Evolutionary conservation across 2,797 vertebrate genomes (phyloP).

Genomic region (Ciconia nigra): DNA sequence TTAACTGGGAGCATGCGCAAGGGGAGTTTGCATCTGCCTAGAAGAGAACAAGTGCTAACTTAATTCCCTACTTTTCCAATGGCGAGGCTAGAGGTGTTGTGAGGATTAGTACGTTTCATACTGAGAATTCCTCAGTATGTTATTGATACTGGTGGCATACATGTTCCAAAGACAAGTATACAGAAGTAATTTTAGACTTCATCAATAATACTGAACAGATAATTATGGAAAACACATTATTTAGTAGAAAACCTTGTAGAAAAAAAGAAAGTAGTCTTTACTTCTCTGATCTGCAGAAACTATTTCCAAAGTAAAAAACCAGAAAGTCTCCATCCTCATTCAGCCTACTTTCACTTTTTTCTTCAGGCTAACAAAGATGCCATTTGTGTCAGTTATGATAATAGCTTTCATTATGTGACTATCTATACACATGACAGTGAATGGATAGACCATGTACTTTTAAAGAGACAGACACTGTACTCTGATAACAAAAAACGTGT

Average conservation of each 20-base stretch:
- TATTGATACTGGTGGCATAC: background rate
- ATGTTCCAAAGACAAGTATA: background rate
- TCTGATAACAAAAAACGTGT: accelerated
- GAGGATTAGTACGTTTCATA: background rate
- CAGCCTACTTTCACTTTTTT: background rate
- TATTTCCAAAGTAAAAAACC: background rate
- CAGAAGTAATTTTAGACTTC: background rate
- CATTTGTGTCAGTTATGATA: background rate
- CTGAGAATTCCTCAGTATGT: background rate
- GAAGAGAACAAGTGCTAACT: background rate
- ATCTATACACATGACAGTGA: background rate
- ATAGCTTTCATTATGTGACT: background rate
- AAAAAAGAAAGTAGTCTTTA: background rate
- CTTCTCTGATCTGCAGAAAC: background rate
- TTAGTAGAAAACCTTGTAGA: background rate
- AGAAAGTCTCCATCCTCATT: background rate
- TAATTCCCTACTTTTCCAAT: background rate
- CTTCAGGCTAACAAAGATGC: background rate
- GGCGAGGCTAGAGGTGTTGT: background rate
- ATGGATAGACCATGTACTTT: background rate
- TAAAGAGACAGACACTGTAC: background rate
- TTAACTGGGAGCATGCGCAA: background rate
- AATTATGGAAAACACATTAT: background rate
- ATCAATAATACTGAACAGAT: background rate
- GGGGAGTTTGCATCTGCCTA: background rate